phyloP scores from a whole-genome alignment of 1,140 invertebrate species.

The Orchestia grillus region DNA sequence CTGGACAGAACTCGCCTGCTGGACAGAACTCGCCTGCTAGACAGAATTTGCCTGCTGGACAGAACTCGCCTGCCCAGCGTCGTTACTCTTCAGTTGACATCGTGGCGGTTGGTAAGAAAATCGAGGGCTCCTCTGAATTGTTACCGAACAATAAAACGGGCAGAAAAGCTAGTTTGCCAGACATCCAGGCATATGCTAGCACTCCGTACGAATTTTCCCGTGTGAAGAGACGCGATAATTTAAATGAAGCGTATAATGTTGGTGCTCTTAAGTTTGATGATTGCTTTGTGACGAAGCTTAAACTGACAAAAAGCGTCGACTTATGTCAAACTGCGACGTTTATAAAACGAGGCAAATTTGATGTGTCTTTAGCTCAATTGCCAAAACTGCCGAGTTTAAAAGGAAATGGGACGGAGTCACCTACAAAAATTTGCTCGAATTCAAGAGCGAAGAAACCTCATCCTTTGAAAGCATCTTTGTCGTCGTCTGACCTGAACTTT shows the following conservation, averaged over 20 bases:
- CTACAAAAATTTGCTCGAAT: not conserved
- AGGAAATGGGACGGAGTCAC: not conserved
- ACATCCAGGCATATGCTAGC: not conserved
- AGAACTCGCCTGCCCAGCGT: not conserved
- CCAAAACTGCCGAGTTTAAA: not conserved
- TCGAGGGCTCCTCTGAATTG: not conserved
- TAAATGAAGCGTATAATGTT: not conserved
- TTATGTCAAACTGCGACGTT: not conserved
- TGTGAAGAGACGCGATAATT: not conserved
- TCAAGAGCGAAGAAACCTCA: not conserved
- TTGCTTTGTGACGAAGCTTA: not conserved
- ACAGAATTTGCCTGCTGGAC: not conserved
- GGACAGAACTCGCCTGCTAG: not conserved
- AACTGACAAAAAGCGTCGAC: not conserved
- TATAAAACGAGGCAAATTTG: not conserved
- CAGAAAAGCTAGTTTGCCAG: not conserved
- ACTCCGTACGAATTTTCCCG: not conserved
- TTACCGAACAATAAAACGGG: not conserved
- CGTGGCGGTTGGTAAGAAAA: not conserved
- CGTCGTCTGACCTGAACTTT: not conserved
- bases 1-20: too few species aligned
- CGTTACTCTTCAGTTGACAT: constrained; percentile 2
- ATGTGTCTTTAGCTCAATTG: not conserved
- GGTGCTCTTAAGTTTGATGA: not conserved
- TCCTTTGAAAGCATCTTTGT: not conserved